Base-by-base conservation (phyloP, 1,140 invertebrate species). In the Magallana ariakensis region DNA sequence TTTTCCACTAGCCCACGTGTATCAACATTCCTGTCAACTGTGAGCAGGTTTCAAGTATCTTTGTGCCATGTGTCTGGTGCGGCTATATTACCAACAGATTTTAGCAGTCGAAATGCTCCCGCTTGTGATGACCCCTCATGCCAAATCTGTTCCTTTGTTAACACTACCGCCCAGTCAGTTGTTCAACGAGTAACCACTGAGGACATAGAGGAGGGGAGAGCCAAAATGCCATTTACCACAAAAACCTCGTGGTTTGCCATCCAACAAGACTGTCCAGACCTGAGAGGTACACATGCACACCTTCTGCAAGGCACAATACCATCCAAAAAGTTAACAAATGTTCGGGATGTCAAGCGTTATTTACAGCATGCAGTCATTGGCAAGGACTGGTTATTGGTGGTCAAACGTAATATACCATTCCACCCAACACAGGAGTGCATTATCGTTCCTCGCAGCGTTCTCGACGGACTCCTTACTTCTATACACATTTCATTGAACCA, bases 401-500 rank as follows among this genome's bases (percentile, higher is more conserved):
- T 87, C 7, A 80, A 82, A 55, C 53, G 70, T 13, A 55, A 86
- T 26, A 26, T 22, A 15, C 85, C 86, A 46, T 80, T 86, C 62
- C 13, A 22, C 54, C 57, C 84, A 13, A 60, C 6, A 19, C 60
- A 85, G 4, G 89, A 91, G 53, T 83, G 85, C n/a, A 90, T 91
- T 33, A 62, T 91, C 13, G 89, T 91, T 53, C 90, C 88, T 8
- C 53, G 88, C 15, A 15, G 60, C 13, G 83, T 88, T 5, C 22
- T 90, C 7, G 85, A 88, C 19, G 88, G 88, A 15, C 62, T 89
- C 13, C 13, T 90, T n/a, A 85, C 87, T 33, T 87, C 87, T 1
- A 19, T 90, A 56, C 89, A 89, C 83, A 85, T 90, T 55, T 87
- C 89, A 54, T 58, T 90, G 8, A 75, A 84, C 56, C 88, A 91